Conservation (phyloP, 1,140 invertebrate species). For the Drosophila truncata region DNA sequence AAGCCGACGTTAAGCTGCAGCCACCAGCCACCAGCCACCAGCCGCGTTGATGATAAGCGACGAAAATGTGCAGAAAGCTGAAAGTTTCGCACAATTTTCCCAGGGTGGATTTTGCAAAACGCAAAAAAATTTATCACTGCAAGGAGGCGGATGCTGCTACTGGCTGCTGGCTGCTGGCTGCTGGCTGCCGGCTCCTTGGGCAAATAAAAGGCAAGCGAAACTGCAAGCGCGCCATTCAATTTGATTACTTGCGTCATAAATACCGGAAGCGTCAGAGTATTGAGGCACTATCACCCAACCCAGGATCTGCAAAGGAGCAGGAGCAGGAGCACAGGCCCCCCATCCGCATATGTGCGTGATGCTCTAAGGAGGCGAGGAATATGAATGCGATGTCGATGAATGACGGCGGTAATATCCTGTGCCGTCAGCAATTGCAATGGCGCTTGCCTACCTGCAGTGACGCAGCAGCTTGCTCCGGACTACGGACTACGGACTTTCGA, state of each 20-base stretch:
- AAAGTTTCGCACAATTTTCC: conserved; percentile 82
- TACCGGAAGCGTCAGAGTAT: conserved; percentile 81
- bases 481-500: conserved; percentile 17
- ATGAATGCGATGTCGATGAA: conserved; percentile 69
- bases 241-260: conserved; percentile 83
- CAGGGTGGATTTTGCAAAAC: conserved; percentile 48
- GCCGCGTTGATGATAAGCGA: conserved; percentile 74
- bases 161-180: conserved; percentile 16
- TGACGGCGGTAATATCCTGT: conserved; percentile 83
- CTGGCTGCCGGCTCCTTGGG: conserved; percentile 37
- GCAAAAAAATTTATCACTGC: conserved; percentile 77
- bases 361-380: conserved; percentile 46
- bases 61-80: conserved; percentile 83
- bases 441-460: conserved; percentile 70
- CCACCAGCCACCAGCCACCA: conserved; percentile 52
- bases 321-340: neutral
- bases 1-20: conserved; percentile 60
- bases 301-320: conserved; percentile 8
- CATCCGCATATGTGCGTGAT: conserved; percentile 61
- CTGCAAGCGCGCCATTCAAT: conserved; percentile 79
- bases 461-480: conserved; percentile 61
- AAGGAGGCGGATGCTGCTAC: conserved; percentile 31
- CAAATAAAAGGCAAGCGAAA: conserved; percentile 76
- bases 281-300: conserved; percentile 56
- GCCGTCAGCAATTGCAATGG: conserved; percentile 66